Conservation (phyloP, 2,888 invertebrate genomes). For the Chrysomela aeneicollis region DNA sequence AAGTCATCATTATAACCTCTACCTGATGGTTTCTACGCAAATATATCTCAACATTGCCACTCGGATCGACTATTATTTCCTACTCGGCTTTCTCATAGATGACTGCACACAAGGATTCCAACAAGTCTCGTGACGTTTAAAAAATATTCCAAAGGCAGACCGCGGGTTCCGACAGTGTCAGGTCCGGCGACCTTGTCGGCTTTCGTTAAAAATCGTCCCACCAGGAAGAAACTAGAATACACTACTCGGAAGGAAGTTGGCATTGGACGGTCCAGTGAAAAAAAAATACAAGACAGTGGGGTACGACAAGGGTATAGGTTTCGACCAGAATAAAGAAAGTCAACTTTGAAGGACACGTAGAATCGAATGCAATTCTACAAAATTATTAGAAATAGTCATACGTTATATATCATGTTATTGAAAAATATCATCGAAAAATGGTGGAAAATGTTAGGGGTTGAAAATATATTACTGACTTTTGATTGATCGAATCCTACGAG, state of each 20-base stretch:
- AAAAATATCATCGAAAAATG: no score
- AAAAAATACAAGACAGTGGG: conserved; percentile 2
- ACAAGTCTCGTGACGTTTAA: conserved; percentile 13
- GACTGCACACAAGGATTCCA: conserved; percentile 32
- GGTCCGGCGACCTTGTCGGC: conserved; percentile 19
- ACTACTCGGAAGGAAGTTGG: conserved; percentile 35
- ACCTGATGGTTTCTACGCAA: neutral
- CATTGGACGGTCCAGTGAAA: conserved; percentile 30
- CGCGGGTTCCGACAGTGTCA: conserved; percentile 12
- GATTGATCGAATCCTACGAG: no score
- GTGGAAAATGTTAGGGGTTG: no score
- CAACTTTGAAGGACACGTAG: no score
- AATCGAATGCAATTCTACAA: no score
- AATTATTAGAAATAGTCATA: no score
- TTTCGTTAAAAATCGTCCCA: conserved; percentile 8
- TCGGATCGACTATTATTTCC: conserved; percentile 22
- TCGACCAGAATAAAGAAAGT: no score
- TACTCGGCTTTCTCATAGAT: conserved; percentile 26
- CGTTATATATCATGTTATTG: no score
- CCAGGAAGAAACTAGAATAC: conserved; percentile 25
- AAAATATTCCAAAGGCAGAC: conserved; percentile 16
- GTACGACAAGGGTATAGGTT: neutral
- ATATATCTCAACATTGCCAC: conserved; percentile 25
- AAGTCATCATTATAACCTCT: no score
- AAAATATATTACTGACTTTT: no score